Evolutionary conservation across 2,797 vertebrate species (phyloP).

Genomic region (Oreochromis mossambicus): DNA sequence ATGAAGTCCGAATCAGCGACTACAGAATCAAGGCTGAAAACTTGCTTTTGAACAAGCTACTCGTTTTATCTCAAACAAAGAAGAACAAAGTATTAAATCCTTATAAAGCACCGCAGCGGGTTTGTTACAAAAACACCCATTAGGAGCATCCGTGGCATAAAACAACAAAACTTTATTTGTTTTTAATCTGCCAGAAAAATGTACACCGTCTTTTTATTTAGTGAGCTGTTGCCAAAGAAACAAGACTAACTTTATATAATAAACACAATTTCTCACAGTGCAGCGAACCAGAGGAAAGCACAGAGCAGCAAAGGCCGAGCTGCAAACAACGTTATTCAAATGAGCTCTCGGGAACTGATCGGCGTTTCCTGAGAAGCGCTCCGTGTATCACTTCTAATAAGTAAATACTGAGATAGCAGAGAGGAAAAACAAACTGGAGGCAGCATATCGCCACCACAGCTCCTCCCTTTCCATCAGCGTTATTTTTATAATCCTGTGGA

Average conservation of each 20-base stretch:
- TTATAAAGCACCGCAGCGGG: not conserved
- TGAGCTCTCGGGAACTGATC: not conserved
- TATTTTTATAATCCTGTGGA: slow-evolving; percentile 19
- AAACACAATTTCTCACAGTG: not conserved
- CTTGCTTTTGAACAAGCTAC: not conserved
- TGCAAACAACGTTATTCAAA: not conserved
- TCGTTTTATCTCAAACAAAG: not conserved
- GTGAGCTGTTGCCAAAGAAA: not conserved
- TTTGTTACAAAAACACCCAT: not conserved
- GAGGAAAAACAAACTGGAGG: not conserved
- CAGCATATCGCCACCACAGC: not conserved
- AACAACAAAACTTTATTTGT: not conserved
- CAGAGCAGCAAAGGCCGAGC: not conserved
- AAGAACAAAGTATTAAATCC: not conserved
- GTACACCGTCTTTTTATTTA: not conserved
- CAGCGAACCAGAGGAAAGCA: not conserved
- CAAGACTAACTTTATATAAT: not conserved
- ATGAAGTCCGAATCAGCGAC: not conserved
- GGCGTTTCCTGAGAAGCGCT: not conserved
- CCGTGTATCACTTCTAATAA: not conserved
- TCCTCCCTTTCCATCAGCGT: slow-evolving; percentile 3
- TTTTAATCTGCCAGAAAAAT: not conserved
- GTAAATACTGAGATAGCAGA: not conserved
- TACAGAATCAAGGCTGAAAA: not conserved
- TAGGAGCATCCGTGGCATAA: not conserved